A percentile compares a stretch with the other conserved stretches of the same genome.
phyloP scores from a whole-genome alignment of 1,140 invertebrate species.

The Paracyclopina nana region DNA sequence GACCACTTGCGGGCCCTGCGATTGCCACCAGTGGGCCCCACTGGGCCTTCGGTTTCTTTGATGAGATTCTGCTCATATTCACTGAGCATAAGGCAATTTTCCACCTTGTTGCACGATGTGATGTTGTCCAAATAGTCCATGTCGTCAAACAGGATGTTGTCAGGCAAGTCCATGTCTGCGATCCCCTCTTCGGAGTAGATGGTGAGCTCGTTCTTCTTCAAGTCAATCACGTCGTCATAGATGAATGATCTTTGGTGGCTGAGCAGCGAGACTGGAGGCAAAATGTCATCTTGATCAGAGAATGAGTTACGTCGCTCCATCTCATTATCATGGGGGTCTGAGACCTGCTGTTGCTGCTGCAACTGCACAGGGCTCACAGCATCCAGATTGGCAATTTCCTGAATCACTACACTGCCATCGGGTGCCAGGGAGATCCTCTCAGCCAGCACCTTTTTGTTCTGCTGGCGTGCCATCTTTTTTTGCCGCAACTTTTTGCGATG shows the following conservation, averaged over 20 bases:
- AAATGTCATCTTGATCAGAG: too few relatives aligned
- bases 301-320: too few relatives aligned
- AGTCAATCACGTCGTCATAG: not conserved
- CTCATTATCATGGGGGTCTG: too few relatives aligned
- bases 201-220: not conserved
- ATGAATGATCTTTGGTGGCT: not conserved
- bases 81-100: constrained; percentile 18
- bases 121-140: constrained; percentile 32
- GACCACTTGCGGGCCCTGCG: not conserved
- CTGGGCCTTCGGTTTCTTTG: constrained; percentile 23
- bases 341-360: too few relatives aligned
- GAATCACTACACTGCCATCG: too few relatives aligned
- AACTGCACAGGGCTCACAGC: too few relatives aligned
- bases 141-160: constrained; percentile 54
- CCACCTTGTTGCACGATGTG: constrained; percentile 20
- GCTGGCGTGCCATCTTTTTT: not conserved
- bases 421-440: too few relatives aligned
- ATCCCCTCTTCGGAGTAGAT: constrained; percentile 44
- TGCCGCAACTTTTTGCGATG: constrained; percentile 36
- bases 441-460: too few relatives aligned
- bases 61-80: constrained; percentile 20
- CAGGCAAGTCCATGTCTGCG: constrained; percentile 57
- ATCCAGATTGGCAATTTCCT: too few relatives aligned
- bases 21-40: not conserved
- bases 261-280: not conserved